Evolutionary conservation across 2,888 invertebrate species (phyloP).

Genomic region (Anodontia alba): DNA sequence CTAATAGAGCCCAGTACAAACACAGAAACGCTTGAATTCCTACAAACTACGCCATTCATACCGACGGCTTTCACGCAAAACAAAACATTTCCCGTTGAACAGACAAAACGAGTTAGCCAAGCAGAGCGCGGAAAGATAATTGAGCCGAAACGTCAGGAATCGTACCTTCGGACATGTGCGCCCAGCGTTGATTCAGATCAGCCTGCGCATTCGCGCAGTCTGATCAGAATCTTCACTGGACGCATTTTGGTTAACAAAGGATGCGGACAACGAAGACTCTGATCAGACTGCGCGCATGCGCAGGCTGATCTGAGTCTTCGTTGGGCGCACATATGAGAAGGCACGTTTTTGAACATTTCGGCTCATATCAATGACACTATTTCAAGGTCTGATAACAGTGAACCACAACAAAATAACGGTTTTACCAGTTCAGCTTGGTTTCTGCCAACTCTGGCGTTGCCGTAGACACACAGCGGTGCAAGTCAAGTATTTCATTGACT

Average conservation of each 20-base stretch:
- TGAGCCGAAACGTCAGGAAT: no score
- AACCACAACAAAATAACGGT: conserved; percentile 19
- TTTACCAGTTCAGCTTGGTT: not conserved
- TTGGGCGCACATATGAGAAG: not conserved
- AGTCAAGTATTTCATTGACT: conserved; percentile 10
- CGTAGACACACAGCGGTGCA: not conserved
- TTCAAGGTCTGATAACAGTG: conserved; percentile 46
- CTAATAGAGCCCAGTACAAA: conserved; percentile 17
- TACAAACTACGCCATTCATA: conserved; percentile 34
- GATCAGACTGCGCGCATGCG: no score
- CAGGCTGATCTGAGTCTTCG: no score
- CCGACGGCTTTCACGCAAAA: conserved; percentile 39
- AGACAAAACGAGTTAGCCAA: conserved; percentile 34
- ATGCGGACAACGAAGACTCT: no score
- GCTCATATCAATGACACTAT: conserved; percentile 33
- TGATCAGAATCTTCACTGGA: no score
- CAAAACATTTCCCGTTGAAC: conserved; percentile 45
- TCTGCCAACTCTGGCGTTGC: conserved; percentile 11
- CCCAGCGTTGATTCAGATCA: no score
- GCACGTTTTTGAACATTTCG: no score
- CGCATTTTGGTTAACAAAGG: no score
- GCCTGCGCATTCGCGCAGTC: no score
- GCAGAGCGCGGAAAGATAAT: conserved; percentile 26
- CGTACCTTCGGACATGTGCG: no score
- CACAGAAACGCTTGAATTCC: conserved; percentile 26